These are phyloP conservation scores for Ashinkailepas kermadecensis DNA, from an alignment of 2,888 invertebrate species.

Conservation along the genomic window DNA sequence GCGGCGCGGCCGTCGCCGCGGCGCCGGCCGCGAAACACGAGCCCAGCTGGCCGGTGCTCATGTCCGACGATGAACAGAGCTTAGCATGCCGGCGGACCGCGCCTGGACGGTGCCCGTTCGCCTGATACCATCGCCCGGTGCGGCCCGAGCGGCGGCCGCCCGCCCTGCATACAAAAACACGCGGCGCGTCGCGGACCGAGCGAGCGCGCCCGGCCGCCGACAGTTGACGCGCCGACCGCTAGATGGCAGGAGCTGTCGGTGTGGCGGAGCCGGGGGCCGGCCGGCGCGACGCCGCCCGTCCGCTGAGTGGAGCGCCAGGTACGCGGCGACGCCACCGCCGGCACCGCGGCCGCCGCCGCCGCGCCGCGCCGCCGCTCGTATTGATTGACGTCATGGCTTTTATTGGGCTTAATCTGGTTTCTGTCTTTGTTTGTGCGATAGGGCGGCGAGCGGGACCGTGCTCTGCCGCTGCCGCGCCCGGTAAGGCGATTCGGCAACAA, in stretches of 20 bases:
- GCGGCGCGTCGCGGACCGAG: background rate
- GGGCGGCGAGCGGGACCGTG: background rate
- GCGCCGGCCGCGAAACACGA: background rate
- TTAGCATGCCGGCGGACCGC: background rate
- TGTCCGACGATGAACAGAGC: background rate
- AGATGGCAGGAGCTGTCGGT: constrained; percentile 18
- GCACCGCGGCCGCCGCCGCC: background rate
- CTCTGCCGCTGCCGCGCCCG: background rate
- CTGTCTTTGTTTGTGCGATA: constrained; percentile 4
- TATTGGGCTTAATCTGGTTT: constrained; percentile 21
- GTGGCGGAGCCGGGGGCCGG: constrained; percentile 8
- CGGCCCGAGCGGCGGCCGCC: background rate
- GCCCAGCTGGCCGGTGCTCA: background rate
- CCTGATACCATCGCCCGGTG: background rate
- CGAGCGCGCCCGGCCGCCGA: background rate
- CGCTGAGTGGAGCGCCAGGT: constrained; percentile 7
- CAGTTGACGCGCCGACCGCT: background rate
- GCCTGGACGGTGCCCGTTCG: background rate
- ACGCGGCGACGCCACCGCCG: background rate
- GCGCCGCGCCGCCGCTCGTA: background rate
- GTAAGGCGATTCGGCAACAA: background rate
- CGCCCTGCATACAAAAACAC: background rate
- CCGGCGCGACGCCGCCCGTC: background rate
- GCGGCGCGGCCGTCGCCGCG: no score
- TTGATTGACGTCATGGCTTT: constrained; percentile 19